Percentiles rank a stretch among this genome's conserved stretches.
phyloP scores from a whole-genome alignment of 2,888 invertebrate species.

The Ormyrus nitidulus region DNA sequence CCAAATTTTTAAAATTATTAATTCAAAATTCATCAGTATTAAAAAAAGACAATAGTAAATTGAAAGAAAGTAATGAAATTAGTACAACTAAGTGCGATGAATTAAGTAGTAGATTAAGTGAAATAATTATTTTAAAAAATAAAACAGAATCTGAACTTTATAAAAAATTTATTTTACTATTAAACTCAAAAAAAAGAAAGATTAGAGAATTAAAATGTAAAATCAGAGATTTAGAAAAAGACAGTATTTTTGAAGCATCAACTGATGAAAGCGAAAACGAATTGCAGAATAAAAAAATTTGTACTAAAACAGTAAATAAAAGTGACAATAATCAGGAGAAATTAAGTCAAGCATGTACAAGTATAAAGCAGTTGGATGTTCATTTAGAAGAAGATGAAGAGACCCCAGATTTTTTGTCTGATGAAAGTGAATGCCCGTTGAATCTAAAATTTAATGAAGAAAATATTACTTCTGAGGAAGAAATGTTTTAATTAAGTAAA shows the following conservation, averaged over 20 bases:
- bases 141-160: slow-evolving; percentile 63
- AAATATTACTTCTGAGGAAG: slow-evolving; percentile 21
- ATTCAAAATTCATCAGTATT: slow-evolving; percentile 28
- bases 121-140: slow-evolving; percentile 60
- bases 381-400: slow-evolving; percentile 49
- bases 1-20: slow-evolving; percentile 55
- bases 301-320: not conserved
- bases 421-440: slow-evolving; percentile 52
- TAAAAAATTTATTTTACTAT: slow-evolving; percentile 61
- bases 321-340: not conserved
- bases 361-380: not conserved
- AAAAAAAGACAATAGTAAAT: slow-evolving; percentile 56
- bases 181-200: slow-evolving; percentile 66
- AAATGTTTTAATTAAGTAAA: slow-evolving; percentile 23
- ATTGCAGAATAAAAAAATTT: slow-evolving; percentile 15
- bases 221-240: slow-evolving; percentile 44
- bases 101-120: slow-evolving; percentile 55
- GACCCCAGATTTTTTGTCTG: slow-evolving; percentile 49
- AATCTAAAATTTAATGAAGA: slow-evolving; percentile 50
- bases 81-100: slow-evolving; percentile 1
- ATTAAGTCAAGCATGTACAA: not conserved
- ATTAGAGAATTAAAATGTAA: slow-evolving; percentile 60
- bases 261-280: slow-evolving; percentile 61
- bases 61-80: slow-evolving; percentile 16
- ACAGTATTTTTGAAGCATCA: slow-evolving; percentile 55